Evolutionary conservation across 2,113 vertebrate genomes (phyloP), one percentile per base, ranked within the genome.

Genomic region (Trichechus manatus): DNA sequence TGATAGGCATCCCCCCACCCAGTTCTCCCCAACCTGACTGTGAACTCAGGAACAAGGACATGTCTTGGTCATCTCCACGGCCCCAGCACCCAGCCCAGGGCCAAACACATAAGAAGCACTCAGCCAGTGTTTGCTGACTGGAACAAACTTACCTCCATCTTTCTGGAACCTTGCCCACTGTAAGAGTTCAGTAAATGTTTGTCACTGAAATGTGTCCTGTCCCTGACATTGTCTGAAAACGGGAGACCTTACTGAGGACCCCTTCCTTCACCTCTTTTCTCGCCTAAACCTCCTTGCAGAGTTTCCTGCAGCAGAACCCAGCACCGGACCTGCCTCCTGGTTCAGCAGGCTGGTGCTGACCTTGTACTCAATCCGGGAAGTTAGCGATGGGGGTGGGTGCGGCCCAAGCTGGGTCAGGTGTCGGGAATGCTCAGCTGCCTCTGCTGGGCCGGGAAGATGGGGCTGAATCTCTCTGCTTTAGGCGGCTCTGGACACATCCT

Each of bases 111-210:
- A 8, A 6, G 1, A 23, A 59, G 47, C 64, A 3, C 6, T 29
- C 78, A 14, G 2, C 5, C 3, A 17, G 9, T 6, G 20, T 56
- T 1, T 72, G 36, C 66, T 33, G 22, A 44, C 31, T 36, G 13
- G 10, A n/a, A 47, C 39, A 47, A 31, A 6, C 0, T 5, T 5
- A 36, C 1, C 31, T 39, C 61, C 66, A 1, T 1, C 39, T 2
- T 10, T 23, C 25, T 13, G 27, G 61, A n/a, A 14, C 53, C 50
- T n/a, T 14, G 9, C 31, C 50, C 50, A 53, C 50, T 13, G 13
- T 9, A 14, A 68, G n/a, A 4, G 74, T 15, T 56, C 19, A 13
- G 23, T 56, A 72, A 74, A 36, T 31, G 33, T 1, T 39, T 56
- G 36, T 31, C 31, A 75, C 6, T 88, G 36, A 61, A 4, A 1